These are phyloP conservation scores for Thinocorus orbignyianus DNA, from an alignment of 2,113 vertebrate species.

Conservation along the genomic window DNA sequence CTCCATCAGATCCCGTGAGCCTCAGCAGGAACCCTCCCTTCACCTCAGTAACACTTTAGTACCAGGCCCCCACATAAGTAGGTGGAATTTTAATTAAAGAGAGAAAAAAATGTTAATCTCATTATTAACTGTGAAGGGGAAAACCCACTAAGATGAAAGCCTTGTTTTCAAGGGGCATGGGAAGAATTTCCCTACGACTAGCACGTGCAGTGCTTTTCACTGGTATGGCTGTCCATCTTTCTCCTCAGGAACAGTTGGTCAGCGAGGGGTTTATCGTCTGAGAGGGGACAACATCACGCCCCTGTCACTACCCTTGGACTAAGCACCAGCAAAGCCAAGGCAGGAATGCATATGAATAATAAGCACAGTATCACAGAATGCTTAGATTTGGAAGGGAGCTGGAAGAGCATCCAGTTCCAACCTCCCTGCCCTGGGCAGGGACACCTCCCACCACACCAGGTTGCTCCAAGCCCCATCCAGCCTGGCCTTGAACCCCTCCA, in stretches of 20 bases:
- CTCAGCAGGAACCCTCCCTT: neutral
- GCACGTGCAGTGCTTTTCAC: neutral
- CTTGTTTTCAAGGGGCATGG: neutral
- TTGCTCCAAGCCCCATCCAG: no score
- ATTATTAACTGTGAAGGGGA: neutral
- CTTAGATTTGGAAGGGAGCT: no score
- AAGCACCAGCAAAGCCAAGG: neutral
- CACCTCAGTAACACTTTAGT: neutral
- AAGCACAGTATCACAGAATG: no score
- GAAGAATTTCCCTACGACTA: neutral
- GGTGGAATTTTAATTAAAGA: constrained; percentile 40
- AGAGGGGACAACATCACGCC: neutral
- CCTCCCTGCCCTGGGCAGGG: no score
- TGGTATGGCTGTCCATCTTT: neutral
- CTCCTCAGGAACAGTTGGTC: neutral
- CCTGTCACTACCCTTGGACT: neutral
- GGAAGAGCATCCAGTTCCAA: no score
- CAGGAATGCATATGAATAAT: neutral
- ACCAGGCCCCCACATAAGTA: neutral
- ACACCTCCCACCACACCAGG: no score
- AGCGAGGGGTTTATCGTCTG: neutral
- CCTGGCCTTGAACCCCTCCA: no score
- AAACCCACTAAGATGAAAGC: constrained; percentile 27
- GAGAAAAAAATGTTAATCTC: constrained; percentile 18
- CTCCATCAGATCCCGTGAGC: neutral